Conservation (phyloP, 2,888 invertebrate species). For the Agrenia bidenticulata region DNA sequence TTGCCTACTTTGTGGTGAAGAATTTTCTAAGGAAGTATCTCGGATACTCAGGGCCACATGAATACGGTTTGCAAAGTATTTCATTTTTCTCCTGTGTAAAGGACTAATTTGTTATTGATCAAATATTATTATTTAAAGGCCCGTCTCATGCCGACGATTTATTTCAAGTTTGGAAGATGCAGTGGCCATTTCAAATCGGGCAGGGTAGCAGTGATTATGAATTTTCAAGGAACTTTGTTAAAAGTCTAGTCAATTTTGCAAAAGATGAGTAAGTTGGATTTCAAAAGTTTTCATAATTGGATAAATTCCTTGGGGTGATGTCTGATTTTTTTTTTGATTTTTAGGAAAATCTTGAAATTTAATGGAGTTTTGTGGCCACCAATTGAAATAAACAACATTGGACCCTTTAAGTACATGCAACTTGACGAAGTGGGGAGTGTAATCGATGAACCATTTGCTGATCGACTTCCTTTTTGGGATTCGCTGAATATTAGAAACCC, state of each 20-base stretch:
- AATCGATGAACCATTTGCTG: conserved; percentile 31
- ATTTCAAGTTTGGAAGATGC: conserved; percentile 25
- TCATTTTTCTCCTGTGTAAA: too few relatives aligned
- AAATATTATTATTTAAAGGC: conserved; percentile 16
- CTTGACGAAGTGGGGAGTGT: conserved; percentile 20
- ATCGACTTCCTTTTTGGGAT: conserved; percentile 26
- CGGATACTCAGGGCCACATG: conserved; percentile 23
- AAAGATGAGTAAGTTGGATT: conserved; percentile 27
- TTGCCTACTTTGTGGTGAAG: conserved; percentile 11
- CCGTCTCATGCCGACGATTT: conserved; percentile 35
- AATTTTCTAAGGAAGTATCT: conserved; percentile 8
- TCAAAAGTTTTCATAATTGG: too few relatives aligned
- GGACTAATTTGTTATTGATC: background rate
- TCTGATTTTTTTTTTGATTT: conserved; percentile 10
- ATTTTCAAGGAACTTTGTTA: conserved; percentile 36
- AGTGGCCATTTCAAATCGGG: conserved; percentile 16
- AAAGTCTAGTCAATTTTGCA: conserved; percentile 35
- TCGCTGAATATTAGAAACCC: conserved; percentile 24
- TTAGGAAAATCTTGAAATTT: conserved; percentile 28
- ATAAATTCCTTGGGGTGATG: too few relatives aligned
- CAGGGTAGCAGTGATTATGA: conserved; percentile 16
- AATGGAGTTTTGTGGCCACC: conserved; percentile 27
- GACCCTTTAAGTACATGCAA: conserved; percentile 27
- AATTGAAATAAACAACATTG: conserved; percentile 4
- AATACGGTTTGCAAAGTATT: conserved; percentile 24